A percentile compares a stretch with the other conserved stretches of the same genome.
These are phyloP conservation scores for Papilio elwesi DNA, from an alignment of 2,888 invertebrate species.

Conservation along the genomic window DNA sequence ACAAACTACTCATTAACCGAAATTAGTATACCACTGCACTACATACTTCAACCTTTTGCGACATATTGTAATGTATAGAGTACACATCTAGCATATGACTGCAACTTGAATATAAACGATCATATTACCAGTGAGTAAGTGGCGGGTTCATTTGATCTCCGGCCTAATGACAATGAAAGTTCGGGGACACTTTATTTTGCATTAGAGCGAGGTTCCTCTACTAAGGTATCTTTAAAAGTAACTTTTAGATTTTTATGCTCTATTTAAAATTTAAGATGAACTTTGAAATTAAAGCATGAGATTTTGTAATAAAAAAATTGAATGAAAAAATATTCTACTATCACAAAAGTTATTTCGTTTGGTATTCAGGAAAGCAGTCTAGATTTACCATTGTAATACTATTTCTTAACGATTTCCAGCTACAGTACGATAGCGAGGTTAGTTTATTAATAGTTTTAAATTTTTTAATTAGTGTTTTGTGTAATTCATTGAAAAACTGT, in stretches of 20 bases:
- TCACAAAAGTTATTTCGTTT: too few species aligned
- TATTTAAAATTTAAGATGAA: background rate
- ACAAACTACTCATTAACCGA: conserved; percentile 26
- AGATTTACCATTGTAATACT: too few species aligned
- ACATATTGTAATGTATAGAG: conserved; percentile 29
- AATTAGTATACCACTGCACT: conserved; percentile 34
- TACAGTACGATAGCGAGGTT: too few species aligned
- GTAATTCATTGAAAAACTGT: too few species aligned
- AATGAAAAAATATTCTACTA: too few species aligned
- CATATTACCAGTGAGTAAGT: conserved; percentile 6
- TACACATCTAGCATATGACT: conserved; percentile 25
- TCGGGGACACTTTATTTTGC: conserved; percentile 5
- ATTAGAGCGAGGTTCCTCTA: conserved; percentile 7
- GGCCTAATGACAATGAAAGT: conserved; percentile 30
- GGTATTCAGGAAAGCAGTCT: too few species aligned
- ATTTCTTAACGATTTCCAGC: too few species aligned
- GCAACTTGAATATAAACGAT: conserved; percentile 34
- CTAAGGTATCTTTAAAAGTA: background rate
- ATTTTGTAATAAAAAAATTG: too few species aligned
- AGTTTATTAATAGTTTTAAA: too few species aligned
- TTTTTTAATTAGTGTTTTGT: too few species aligned
- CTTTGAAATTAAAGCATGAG: too few species aligned
- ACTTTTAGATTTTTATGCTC: background rate
- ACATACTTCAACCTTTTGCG: conserved; percentile 33
- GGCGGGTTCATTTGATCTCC: conserved; percentile 14